Evolutionary conservation across 1,140 invertebrate genomes (phyloP), one percentile per base, ranked within the genome.

Genomic region (Danaus melanippus): DNA sequence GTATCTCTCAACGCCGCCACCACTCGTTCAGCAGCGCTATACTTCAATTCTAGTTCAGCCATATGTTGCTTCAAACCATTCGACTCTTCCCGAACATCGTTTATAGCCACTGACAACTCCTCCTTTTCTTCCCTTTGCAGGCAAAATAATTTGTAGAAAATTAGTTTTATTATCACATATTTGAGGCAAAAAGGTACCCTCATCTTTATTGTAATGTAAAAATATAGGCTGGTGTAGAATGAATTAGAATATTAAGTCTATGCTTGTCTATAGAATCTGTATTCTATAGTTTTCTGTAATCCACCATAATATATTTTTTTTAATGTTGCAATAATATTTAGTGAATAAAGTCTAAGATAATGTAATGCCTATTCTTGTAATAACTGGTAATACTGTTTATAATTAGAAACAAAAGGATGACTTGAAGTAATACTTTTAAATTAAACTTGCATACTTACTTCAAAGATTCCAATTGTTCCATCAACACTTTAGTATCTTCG

Each of bases 401-500:
- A 32, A 15, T 15, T 15, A 15, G 6, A 0, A 32, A 32, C 21
- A 32, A 7, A 32, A 32, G 2, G 6, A 32, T 7, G 4, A 32
- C 21, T 32, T 32, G 2, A 32, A 4, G 50, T 44, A 60, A 12
- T 41, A 39, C 51, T 49, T 58, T 54, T 41, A 49, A 9, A 44
- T 50, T 47, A 39, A 12, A 48, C 42, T 10, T 32, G 42, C 49
- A 17, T 47, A 74, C 74, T 77, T 51, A 84, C 80, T 76, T 79
- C 45, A 86, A 69, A 12, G 45, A 53, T 7, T 80, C 69, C 6
- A 86, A 48, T 53, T 83, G 72, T 4, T 79, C 71, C 53, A 79
- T 74, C 50, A 86, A 56, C n/a, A 67, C 45, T 46, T 78, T 79
- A 0, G 74, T 79, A 53, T 81, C 78, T 40, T 83, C 76, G 2